A percentile compares a stretch with the other conserved stretches of the same genome.
These are phyloP conservation scores for Sisor rabdophorus DNA, from an alignment of 2,113 vertebrate species.

Conservation along the genomic window DNA sequence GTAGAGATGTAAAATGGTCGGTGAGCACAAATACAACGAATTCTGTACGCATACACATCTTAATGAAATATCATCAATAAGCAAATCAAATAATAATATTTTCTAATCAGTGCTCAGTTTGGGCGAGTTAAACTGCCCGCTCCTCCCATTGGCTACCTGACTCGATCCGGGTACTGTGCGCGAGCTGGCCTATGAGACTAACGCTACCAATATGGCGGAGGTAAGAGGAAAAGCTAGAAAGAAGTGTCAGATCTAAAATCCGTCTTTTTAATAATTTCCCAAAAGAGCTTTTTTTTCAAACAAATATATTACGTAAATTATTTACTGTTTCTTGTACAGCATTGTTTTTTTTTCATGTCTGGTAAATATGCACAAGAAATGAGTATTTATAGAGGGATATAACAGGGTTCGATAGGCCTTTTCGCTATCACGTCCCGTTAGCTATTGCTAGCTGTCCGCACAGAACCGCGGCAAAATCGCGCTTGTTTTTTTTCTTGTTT, in stretches of 20 bases:
- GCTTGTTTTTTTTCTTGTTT: neutral
- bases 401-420: constrained; percentile 22
- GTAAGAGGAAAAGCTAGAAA: constrained; percentile 87
- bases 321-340: neutral
- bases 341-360: constrained; percentile 1
- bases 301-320: neutral
- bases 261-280: constrained; percentile 18
- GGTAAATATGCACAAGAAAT: neutral
- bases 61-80: too few species aligned
- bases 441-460: constrained; percentile 32
- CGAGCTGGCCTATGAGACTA: constrained; percentile 81
- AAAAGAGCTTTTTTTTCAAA: neutral
- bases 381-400: constrained; percentile 25
- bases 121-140: constrained; percentile 42
- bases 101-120: neutral
- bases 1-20: too few species aligned
- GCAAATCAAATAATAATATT: neutral
- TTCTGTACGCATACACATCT: neutral
- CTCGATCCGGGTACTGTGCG: constrained; percentile 86
- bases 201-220: constrained; percentile 99
- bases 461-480: neutral
- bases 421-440: constrained; percentile 26
- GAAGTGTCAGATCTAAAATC: constrained; percentile 73
- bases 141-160: constrained; percentile 77
- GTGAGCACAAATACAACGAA: neutral